Conservation (phyloP, 2,888 invertebrate genomes). For the Cataglyphis cursor region DNA sequence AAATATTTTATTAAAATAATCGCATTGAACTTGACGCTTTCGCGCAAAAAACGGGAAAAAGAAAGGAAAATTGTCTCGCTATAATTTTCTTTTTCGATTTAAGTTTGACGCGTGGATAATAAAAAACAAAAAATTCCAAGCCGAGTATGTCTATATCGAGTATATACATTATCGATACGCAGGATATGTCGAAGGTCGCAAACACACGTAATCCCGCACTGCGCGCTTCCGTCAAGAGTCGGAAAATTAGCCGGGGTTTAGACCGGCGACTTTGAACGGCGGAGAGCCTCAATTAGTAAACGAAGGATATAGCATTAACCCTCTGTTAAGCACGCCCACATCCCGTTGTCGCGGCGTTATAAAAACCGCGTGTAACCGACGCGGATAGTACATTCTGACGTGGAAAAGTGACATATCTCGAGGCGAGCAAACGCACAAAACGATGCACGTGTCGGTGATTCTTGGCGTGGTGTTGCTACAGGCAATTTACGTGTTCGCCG, state of each 20-base stretch:
- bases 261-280: conserved; percentile 40
- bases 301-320: conserved; percentile 74
- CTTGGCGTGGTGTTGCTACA: conserved; percentile 66
- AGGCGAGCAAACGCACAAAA: background rate
- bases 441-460: conserved; percentile 59
- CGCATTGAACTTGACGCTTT: background rate
- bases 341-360: conserved; percentile 79
- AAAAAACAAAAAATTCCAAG: background rate
- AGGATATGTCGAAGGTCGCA: conserved; percentile 79
- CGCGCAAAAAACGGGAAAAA: conserved; percentile 21
- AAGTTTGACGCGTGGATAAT: background rate
- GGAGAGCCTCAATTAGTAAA: conserved; percentile 67
- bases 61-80: background rate
- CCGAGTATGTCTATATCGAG: background rate
- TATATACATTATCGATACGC: conserved; percentile 24
- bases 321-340: conserved; percentile 79
- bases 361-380: conserved; percentile 70
- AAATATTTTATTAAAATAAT: conserved; percentile 13
- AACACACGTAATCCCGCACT: conserved; percentile 59
- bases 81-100: background rate
- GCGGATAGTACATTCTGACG: conserved; percentile 38
- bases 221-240: conserved; percentile 69
- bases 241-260: conserved; percentile 70
- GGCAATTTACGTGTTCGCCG: conserved; percentile 69
- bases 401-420: conserved; percentile 22